These are phyloP conservation scores for Bursaphelenchus okinawaensis DNA, from an alignment of 2,888 invertebrate genomes.

Conservation along the genomic window DNA sequence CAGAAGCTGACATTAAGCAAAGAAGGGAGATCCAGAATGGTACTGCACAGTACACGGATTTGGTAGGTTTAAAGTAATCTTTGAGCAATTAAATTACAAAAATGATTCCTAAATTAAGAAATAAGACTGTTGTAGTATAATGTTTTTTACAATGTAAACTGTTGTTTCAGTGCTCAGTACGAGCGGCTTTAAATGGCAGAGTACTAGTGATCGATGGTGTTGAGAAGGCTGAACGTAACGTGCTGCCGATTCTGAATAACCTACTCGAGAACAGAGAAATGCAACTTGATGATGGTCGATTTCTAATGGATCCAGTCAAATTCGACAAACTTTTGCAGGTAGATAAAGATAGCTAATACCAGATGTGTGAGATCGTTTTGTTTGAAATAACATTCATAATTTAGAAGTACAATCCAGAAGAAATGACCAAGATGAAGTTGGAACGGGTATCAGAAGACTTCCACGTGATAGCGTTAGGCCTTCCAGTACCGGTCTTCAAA, in stretches of 20 bases:
- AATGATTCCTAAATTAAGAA: neutral
- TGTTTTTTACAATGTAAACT: too few species aligned
- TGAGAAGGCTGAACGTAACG: slow-evolving; percentile 94
- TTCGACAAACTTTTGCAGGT: slow-evolving; percentile 84
- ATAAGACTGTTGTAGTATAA: neutral
- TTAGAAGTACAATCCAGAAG: slow-evolving; percentile 73
- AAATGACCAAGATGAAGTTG: slow-evolving; percentile 79
- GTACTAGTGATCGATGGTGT: slow-evolving; percentile 87
- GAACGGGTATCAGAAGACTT: slow-evolving; percentile 86
- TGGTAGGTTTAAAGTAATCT: slow-evolving; percentile 64
- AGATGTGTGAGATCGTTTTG: neutral
- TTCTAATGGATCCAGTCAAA: slow-evolving; percentile 78
- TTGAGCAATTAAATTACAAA: neutral
- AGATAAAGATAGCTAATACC: slow-evolving; percentile 18
- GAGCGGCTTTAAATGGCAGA: slow-evolving; percentile 81
- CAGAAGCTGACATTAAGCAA: slow-evolving; percentile 92
- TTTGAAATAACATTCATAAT: too few species aligned
- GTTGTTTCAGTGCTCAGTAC: slow-evolving; percentile 80
- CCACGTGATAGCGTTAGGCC: slow-evolving; percentile 82
- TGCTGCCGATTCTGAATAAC: slow-evolving; percentile 89
- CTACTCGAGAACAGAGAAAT: slow-evolving; percentile 92
- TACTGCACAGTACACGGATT: slow-evolving; percentile 85
- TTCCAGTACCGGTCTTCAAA: slow-evolving; percentile 78
- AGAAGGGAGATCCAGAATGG: slow-evolving; percentile 81
- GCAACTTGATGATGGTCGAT: slow-evolving; percentile 93